Percentiles rank a stretch among this genome's conserved stretches.
phyloP scores from a whole-genome alignment of 2,797 vertebrate genomes.

The Pseudocheirus occidentalis region DNA sequence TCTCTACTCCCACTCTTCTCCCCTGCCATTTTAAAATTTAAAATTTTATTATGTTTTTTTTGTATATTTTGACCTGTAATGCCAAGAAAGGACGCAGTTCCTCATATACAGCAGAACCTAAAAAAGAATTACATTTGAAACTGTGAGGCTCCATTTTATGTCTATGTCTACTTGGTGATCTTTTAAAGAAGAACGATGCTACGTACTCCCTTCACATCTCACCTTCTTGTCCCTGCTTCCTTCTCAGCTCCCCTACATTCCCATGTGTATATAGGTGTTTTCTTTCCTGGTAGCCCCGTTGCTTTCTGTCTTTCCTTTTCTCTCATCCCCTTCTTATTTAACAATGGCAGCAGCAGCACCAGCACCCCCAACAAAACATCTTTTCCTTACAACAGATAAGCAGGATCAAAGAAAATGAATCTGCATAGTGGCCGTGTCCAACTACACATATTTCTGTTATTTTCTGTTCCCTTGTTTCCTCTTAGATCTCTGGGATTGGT shows the following conservation, averaged over 20 bases:
- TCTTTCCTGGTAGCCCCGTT: not conserved
- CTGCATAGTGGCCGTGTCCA: not conserved
- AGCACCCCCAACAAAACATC: not conserved
- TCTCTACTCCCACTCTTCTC: not conserved
- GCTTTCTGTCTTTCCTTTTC: not conserved
- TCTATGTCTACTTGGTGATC: not conserved
- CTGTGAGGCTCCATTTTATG: not conserved
- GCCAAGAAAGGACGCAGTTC: not conserved
- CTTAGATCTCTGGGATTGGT: not conserved
- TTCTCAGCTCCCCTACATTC: not conserved
- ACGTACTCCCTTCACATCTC: too few relatives aligned
- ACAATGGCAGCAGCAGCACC: not conserved
- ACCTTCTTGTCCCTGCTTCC: too few relatives aligned
- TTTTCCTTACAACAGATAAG: not conserved
- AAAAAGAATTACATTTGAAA: not conserved
- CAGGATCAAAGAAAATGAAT: not conserved
- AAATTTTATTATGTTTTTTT: not conserved
- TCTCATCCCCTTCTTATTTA: not conserved
- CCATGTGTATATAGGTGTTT: not conserved
- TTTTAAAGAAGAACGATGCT: not conserved
- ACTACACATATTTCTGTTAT: not conserved
- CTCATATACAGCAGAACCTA: not conserved
- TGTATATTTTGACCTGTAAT: not conserved
- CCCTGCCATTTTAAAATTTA: not conserved
- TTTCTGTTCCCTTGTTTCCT: not conserved